phyloP scores from a whole-genome alignment of 2,888 invertebrate species.

The Torymus texanus region DNA sequence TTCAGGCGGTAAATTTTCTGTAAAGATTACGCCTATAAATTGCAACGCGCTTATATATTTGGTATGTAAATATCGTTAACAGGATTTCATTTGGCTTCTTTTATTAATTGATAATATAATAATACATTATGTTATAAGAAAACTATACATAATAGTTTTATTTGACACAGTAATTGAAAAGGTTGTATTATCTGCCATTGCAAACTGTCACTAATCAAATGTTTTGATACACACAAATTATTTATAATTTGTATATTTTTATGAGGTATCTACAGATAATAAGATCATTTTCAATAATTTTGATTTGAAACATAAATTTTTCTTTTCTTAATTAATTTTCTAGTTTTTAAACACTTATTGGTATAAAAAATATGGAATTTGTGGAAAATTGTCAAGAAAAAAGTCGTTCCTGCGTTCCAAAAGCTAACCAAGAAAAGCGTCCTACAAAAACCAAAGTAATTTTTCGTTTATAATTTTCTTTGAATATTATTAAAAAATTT shows the following conservation, averaged over 20 bases:
- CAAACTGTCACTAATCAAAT: slow-evolving; percentile 45
- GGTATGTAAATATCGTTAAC: slow-evolving; percentile 54
- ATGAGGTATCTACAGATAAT: slow-evolving; percentile 8
- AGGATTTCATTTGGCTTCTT: slow-evolving; percentile 46
- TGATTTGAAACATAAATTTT: background rate
- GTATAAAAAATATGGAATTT: slow-evolving; percentile 39
- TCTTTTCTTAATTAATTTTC: slow-evolving; percentile 10
- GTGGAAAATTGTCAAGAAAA: slow-evolving; percentile 30
- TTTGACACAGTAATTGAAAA: slow-evolving; percentile 43
- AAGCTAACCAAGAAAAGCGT: slow-evolving; percentile 36
- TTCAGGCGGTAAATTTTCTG: slow-evolving; percentile 37
- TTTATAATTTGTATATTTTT: slow-evolving; percentile 24
- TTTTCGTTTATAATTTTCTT: background rate
- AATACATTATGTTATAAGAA: slow-evolving; percentile 43
- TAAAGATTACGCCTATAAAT: slow-evolving; percentile 45
- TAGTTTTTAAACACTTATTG: slow-evolving; percentile 7
- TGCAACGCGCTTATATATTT: slow-evolving; percentile 37
- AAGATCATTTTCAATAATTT: slow-evolving; percentile 1
- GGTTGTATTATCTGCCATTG: slow-evolving; percentile 21
- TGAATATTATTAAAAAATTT: background rate
- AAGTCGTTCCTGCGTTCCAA: background rate
- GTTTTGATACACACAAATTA: slow-evolving; percentile 35
- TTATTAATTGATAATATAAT: slow-evolving; percentile 43
- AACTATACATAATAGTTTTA: slow-evolving; percentile 38
- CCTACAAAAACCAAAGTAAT: slow-evolving; percentile 25